Conservation (phyloP, 2,888 invertebrate genomes). For the Chironomus riparius region DNA sequence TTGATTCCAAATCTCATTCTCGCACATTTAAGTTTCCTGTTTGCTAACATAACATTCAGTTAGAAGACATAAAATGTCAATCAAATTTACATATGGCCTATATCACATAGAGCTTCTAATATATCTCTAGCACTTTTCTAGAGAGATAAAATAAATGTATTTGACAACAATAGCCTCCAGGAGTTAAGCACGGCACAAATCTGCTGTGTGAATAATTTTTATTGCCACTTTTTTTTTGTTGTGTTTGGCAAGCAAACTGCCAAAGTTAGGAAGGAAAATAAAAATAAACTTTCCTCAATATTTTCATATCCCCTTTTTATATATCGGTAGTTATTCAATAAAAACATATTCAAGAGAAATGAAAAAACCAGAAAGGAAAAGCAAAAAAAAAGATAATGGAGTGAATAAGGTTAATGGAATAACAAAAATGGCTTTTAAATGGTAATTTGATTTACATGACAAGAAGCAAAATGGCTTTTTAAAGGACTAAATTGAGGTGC, state of each 20-base stretch:
- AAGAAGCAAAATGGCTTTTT: background rate
- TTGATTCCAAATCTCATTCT: too few species aligned
- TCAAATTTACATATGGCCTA: slow-evolving; percentile 18
- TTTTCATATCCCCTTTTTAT: too few species aligned
- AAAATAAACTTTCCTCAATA: too few species aligned
- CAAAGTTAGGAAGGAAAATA: too few species aligned
- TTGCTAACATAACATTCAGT: background rate
- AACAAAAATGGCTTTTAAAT: background rate
- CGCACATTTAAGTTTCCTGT: background rate
- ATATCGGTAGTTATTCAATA: background rate
- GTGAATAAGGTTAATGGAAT: background rate
- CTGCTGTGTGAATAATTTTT: background rate
- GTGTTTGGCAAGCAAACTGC: too few species aligned
- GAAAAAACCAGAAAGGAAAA: background rate
- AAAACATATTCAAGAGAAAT: background rate
- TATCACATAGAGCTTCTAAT: background rate
- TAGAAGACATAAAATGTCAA: slow-evolving; percentile 21
- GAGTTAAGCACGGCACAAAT: background rate
- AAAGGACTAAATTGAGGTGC: background rate
- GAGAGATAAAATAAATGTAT: background rate
- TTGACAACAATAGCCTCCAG: slow-evolving; percentile 11
- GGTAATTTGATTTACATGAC: slow-evolving; percentile 5
- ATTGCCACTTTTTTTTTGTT: background rate
- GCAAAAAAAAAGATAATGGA: background rate
- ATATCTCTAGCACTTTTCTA: too few species aligned